Evolutionary conservation across 2,888 invertebrate genomes (phyloP), one percentile per base, ranked within the genome.

Genomic region (Parnassius mnemosyne): DNA sequence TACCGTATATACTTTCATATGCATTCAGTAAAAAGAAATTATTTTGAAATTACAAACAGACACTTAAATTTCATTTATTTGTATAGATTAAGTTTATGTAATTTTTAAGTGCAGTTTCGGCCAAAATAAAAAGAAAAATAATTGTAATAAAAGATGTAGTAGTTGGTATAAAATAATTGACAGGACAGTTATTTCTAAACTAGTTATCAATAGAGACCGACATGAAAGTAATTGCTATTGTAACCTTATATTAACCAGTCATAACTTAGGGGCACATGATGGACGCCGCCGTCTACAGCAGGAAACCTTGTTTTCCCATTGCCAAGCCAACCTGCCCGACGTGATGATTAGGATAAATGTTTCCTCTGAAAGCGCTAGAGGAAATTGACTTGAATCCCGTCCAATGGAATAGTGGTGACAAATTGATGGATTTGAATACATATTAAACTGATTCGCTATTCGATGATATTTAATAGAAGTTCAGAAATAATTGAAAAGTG

Each of bases 301-400:
- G 16, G 51, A 63, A 59, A 63, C 59, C 63, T 53, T 25, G 62
- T 58, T 58, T 63, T 55, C 63, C 44, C 57, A 62, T 57, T 57
- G 53, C 57, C 50, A 13, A 46, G 51, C 16, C 50, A 49, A 12
- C 43, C 7, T 44, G 56, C 13, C 13, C 55, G 51, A 61, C 53
- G n/a, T 56, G 43, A 44, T 55, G 50, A 61, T 61, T 61, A 55
- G 44, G 25, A 11, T 51, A 55, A 55, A 55, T 51, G 51, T 43
- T 51, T 56, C 60, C 60, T 51, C 50, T 55, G 51, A 61, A 53
- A 61, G 60, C 55, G 55, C 43, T 20, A 20, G 11, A 54, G 60
- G 60, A 61, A 61, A 61, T 61, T 61, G 60, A 44, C 60, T 44
- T 56, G 60, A 34, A 61, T 60, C 44, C 42, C 47, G 9, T 12